Conservation (phyloP, 2,113 vertebrate species). For the Brachypodius melanocephalos region DNA sequence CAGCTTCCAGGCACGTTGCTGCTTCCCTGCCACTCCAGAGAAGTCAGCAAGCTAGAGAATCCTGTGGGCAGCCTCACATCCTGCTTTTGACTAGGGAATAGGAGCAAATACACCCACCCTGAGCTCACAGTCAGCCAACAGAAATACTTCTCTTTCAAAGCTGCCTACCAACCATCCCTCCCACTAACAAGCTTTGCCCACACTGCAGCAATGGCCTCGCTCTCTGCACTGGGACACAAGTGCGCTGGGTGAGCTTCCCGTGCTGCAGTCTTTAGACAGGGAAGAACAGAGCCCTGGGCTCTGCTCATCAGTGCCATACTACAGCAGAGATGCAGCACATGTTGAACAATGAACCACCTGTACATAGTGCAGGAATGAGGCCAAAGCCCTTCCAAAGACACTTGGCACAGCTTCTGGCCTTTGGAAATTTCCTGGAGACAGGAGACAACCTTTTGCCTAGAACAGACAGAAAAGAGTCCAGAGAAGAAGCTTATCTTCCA, state of each 20-base stretch:
- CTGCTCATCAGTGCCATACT: not conserved
- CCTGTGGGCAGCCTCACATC: not conserved
- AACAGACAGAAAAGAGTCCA: not conserved
- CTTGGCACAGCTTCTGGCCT: not conserved
- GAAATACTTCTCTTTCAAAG: not conserved
- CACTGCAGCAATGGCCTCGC: not conserved
- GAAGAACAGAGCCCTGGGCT: not conserved
- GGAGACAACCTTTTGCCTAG: not conserved
- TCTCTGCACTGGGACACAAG: not conserved
- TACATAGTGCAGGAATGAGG: not conserved
- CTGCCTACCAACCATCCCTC: not conserved
- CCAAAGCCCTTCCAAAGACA: not conserved
- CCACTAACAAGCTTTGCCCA: not conserved
- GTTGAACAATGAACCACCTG: not conserved
- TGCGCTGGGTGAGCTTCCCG: fast-evolving
- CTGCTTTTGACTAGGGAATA: not conserved
- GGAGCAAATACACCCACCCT: not conserved
- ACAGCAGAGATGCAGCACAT: not conserved
- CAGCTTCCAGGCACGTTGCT: not conserved
- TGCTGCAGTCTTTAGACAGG: not conserved
- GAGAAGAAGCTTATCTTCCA: not conserved
- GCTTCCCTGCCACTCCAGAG: not conserved
- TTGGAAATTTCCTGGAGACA: not conserved
- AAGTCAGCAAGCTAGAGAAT: not conserved
- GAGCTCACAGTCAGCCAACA: not conserved